Base-by-base conservation (phyloP, 2,113 vertebrate species). In the Indicator maculatus region DNA sequence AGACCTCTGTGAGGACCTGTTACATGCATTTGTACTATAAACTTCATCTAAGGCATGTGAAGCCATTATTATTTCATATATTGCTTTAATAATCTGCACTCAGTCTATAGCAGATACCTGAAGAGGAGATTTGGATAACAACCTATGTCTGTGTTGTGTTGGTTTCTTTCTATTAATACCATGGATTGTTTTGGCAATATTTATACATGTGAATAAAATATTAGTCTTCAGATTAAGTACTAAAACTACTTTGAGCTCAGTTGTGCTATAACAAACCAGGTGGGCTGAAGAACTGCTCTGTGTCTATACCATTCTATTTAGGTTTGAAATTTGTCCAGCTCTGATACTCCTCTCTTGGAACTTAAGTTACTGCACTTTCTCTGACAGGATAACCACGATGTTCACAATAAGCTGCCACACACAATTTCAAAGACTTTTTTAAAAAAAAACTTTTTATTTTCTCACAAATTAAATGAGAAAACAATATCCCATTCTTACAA, bases 161-260 rank as follows among this genome's bases (percentile, higher is more conserved):
- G 6, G 38, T 74, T 60, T 86, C 59, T 89, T 90, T 90, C 67
- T 91, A 38, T 93, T 93, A 86, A 83, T 93, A 91, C 75, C 61
- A 64, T 91, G 72, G 28, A 60, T 53, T 1, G 60, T 86, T 95
- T 95, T 74, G 47, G 14, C n/a, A 95, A 44, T 74, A 83, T 88
- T 91, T 95, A 30, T 28, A 88, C 88, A 93, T 75, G 88, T 31
- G 30, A 95, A 88, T 53, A 89, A 89, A 91, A 88, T 83, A 83
- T 80, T 88, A 93, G 93, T 93, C 75, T 71, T 5, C 17, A 93
- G 75, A 95, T 89, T 95, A 91, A 89, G 85, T 74, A 56, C 52
- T 77, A 88, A 85, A 38, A 85, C 47, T 60, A 83, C 58, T 91
- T 88, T 83, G 41, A 88, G 13, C 21, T 85, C 31, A 33, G 58